A percentile compares a stretch with the other conserved stretches of the same genome.
Evolutionary conservation across 2,113 vertebrate species (phyloP).

Genomic region (Noturus placidus): DNA sequence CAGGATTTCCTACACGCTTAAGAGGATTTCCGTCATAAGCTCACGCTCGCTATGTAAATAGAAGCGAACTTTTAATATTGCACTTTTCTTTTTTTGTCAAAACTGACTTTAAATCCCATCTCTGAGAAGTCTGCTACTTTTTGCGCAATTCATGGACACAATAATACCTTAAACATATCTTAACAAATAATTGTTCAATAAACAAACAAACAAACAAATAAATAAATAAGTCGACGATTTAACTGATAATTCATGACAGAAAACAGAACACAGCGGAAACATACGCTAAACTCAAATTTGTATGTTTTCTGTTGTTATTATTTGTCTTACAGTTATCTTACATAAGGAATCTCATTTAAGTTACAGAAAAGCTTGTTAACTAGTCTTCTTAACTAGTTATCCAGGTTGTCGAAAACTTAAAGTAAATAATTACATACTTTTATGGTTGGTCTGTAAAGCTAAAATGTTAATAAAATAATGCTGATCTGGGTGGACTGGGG

Average conservation of each 20-base stretch:
- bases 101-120: not conserved
- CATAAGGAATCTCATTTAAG: not conserved
- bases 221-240: too few relatives aligned
- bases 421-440: not conserved
- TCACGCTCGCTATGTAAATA: not conserved
- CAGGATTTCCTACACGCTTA: not conserved
- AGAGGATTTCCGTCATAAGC: constrained; percentile 7
- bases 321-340: not conserved
- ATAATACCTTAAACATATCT: not conserved
- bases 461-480: not conserved
- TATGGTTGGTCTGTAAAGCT: not conserved
- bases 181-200: not conserved
- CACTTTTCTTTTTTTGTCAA: not conserved
- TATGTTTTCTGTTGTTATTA: not conserved
- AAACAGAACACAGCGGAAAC: too few relatives aligned
- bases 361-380: not conserved
- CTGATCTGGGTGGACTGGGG: not conserved
- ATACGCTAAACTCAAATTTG: not conserved
- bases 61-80: not conserved
- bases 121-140: not conserved
- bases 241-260: too few relatives aligned
- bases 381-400: not conserved
- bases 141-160: not conserved
- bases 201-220: not conserved
- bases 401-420: not conserved